Percentiles rank a stretch among this genome's conserved stretches.
phyloP scores from a whole-genome alignment of 1,140 invertebrate species.

The Trichonephila clavata region DNA sequence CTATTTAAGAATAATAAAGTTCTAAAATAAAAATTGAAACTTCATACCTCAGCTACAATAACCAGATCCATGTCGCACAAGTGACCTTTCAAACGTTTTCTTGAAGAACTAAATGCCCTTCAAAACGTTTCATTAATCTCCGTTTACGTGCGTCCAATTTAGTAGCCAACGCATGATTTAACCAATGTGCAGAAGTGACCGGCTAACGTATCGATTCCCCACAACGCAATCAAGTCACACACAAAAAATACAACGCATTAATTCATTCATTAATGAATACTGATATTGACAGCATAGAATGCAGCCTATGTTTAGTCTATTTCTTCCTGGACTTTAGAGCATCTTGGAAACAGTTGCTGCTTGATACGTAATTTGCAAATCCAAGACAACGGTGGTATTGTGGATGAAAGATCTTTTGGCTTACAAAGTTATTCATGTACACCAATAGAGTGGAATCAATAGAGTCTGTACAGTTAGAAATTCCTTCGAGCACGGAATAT shows the following conservation, averaged over 20 bases:
- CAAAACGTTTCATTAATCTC: too few relatives aligned
- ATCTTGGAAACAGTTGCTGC: background rate
- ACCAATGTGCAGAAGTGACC: background rate
- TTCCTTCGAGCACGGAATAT: background rate
- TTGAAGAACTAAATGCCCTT: too few relatives aligned
- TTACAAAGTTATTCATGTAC: background rate
- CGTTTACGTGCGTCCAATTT: too few relatives aligned
- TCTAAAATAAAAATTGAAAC: too few relatives aligned
- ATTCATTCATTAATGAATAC: background rate
- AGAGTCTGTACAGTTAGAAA: background rate
- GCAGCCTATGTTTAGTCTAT: background rate
- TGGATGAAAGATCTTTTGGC: background rate
- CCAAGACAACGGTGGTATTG: background rate
- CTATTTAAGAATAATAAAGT: too few relatives aligned
- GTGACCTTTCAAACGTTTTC: too few relatives aligned
- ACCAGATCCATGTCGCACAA: too few relatives aligned
- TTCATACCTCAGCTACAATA: too few relatives aligned
- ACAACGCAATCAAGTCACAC: background rate
- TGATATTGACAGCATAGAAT: background rate
- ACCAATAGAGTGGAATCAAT: background rate
- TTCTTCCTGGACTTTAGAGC: background rate
- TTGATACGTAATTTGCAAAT: background rate
- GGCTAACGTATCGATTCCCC: background rate
- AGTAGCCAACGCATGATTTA: background rate
- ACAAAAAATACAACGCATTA: conserved; percentile 7